phyloP scores from a whole-genome alignment of 2,888 invertebrate genomes.

The Vanessa cardui region DNA sequence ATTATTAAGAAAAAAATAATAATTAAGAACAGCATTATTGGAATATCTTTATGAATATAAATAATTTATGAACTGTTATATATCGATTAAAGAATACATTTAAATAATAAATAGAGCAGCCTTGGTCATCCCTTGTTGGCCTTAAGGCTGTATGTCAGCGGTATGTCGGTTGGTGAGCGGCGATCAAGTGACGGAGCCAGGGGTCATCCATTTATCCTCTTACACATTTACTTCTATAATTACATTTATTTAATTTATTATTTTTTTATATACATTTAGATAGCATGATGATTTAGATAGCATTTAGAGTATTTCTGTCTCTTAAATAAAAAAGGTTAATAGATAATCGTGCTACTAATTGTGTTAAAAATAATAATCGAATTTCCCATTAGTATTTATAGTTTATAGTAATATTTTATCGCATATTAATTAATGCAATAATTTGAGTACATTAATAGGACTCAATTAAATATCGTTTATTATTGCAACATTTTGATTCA shows the following conservation, averaged over 20 bases:
- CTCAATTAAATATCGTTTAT: no score
- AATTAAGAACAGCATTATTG: background rate
- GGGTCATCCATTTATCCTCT: conserved; percentile 30
- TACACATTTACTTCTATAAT: conserved; percentile 8
- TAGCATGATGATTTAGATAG: no score
- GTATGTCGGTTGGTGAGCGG: conserved; percentile 47
- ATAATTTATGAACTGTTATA: conserved; percentile 14
- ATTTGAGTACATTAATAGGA: no score
- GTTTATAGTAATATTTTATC: no score
- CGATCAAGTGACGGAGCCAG: conserved; percentile 18
- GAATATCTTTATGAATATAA: background rate
- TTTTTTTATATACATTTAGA: background rate
- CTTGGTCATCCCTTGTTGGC: conserved; percentile 48
- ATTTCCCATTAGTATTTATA: no score
- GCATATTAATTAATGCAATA: no score
- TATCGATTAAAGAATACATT: conserved; percentile 24
- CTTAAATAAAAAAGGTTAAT: no score
- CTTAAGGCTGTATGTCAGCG: conserved; percentile 43
- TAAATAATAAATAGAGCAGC: conserved; percentile 45
- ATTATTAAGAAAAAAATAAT: background rate
- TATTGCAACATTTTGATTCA: no score
- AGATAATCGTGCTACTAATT: no score
- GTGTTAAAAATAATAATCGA: no score
- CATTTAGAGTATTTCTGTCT: no score
- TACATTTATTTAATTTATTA: background rate